Conservation (phyloP, 2,797 vertebrate species). For the Tarsius wallacei region DNA sequence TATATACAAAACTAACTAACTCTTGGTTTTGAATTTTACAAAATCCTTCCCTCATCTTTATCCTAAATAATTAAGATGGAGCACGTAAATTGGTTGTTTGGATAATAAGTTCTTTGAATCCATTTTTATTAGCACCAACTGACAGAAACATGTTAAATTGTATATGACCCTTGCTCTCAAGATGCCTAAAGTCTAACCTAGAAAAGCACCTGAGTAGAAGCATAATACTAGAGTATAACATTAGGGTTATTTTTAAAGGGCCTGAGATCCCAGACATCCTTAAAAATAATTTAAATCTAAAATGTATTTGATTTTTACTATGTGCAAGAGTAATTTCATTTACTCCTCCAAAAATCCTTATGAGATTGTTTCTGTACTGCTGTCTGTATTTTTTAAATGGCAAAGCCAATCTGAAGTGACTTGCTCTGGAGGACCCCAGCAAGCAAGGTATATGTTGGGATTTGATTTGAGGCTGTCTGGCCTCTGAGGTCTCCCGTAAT, state of each 20-base stretch:
- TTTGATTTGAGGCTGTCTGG: not conserved
- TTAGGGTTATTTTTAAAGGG: not conserved
- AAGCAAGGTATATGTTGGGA: not conserved
- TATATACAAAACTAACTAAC: not conserved
- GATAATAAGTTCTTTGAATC: not conserved
- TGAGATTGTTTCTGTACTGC: not conserved
- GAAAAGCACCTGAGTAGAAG: not conserved
- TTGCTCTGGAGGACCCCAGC: not conserved
- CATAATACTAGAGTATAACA: not conserved
- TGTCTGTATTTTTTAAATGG: not conserved
- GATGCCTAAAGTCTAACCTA: not conserved
- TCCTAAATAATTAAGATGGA: constrained; percentile 19
- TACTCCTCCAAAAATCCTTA: not conserved
- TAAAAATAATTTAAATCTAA: constrained; percentile 56
- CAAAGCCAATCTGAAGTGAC: not conserved
- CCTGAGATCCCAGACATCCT: not conserved
- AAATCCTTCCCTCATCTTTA: not conserved
- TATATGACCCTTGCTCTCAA: not conserved
- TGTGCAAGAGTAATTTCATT: not conserved
- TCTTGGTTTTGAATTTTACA: not conserved
- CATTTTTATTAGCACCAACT: not conserved
- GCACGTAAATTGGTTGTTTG: not conserved
- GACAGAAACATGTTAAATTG: not conserved
- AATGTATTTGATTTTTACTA: not conserved
- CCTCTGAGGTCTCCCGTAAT: not conserved